Base-by-base conservation (phyloP, 2,113 vertebrate genomes). In the Merops nubicus region DNA sequence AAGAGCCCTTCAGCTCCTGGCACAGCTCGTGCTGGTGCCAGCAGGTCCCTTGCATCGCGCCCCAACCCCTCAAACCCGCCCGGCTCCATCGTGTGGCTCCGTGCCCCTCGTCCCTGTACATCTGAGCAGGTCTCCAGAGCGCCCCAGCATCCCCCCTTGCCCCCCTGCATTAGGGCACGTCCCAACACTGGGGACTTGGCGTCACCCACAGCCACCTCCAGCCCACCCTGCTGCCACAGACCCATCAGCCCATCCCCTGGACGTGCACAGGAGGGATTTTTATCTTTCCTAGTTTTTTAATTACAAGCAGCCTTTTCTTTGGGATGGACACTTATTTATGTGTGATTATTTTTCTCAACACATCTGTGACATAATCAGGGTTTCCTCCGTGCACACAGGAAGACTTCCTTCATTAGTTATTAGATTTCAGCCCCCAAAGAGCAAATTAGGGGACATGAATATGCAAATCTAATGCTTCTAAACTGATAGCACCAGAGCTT, bases 381-480 rank as follows among this genome's bases (percentile, higher is more conserved):
- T 77, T 94, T 91, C 86, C 95, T 95, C 86, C 11, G 48, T 26
- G 17, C 4, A 0, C 68, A 48, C 83, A 95, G 95, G 89, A 93
- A 92, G 92, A n/a, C 31, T 86, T 86, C 65, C 83, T 88, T 88
- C 79, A 74, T 92, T 77, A 91, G 69, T 87, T 93, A 65, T 74
- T 92, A 88, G 76, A 33, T 50, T 81, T 89, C 80, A 91, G 78
- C 73, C 92, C 76, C 91, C 23, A 1, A 92, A 95, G 95, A 96
- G 86, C 83, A 87, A 96, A 97, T 91, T 89, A 95, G 69, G 80
- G 83, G 86, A 70, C 79, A 92, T 93, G 86, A 97, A 97, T 93
- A 96, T 93, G 91, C 91, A 96, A 96, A 96, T 86, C 42, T 57
- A 70, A 77, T 26, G 68, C 50, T 93, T 77, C 92, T 67, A 85